Evolutionary conservation across 2,113 vertebrate genomes (phyloP).

Genomic region (Sphaerodactylus townsendi): DNA sequence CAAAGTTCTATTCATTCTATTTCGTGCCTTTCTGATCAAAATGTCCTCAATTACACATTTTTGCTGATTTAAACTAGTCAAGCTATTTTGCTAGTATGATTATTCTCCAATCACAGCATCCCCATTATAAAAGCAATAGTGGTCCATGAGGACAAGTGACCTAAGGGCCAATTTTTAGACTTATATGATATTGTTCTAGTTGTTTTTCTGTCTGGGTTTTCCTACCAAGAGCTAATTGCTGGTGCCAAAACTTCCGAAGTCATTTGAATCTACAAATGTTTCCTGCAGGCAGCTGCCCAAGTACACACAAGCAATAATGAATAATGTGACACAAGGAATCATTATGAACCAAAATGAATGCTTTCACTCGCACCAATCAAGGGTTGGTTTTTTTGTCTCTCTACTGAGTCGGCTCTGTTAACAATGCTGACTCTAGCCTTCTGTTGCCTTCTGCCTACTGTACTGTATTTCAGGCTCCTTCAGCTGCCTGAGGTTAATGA

Average conservation of each 20-base stretch:
- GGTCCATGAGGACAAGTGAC: not conserved
- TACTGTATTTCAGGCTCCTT: conserved; percentile 7
- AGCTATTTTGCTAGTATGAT: not conserved
- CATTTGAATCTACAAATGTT: not conserved
- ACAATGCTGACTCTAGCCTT: conserved; percentile 31
- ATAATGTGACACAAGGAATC: not conserved
- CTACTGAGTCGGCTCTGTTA: not conserved
- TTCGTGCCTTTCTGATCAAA: fast-evolving
- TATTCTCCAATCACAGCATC: fast-evolving
- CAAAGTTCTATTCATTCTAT: fast-evolving
- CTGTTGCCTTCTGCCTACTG: conserved; percentile 12
- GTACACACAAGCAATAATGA: conserved; percentile 9
- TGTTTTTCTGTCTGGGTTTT: not conserved
- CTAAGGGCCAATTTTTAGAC: not conserved
- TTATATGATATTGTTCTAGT: not conserved
- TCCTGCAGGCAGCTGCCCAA: not conserved
- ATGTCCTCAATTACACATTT: not conserved
- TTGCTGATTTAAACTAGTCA: not conserved
- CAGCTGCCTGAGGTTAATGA: not conserved
- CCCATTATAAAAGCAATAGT: not conserved
- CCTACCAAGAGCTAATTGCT: not conserved
- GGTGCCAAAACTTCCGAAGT: not conserved
- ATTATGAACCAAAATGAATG: not conserved
- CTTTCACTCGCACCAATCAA: not conserved
- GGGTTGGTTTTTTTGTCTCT: not conserved